Evolutionary conservation across 53 echinoderm and acorn worm species (phyloP), one percentile per base, ranked within the genome.

Genomic region (Temnopleurus reevesii): DNA sequence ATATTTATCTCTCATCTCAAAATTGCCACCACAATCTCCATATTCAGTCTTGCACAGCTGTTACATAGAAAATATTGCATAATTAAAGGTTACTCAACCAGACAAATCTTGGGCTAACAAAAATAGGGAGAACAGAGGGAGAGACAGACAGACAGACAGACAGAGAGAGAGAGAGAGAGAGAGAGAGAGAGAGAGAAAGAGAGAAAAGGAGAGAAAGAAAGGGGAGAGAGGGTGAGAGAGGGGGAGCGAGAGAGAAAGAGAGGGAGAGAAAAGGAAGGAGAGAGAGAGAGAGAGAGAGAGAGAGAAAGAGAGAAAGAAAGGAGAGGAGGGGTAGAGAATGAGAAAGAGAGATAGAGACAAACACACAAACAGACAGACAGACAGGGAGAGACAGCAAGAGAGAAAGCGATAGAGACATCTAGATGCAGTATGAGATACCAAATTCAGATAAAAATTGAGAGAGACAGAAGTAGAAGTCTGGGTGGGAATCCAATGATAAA

Each of bases 1-100:
- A n/a, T n/a, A n/a, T n/a, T n/a, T n/a, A n/a, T n/a, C n/a, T 33
- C 63, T 63, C 33, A 63, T 61, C 30, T 10, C 30, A 33, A 4
- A 63, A 63, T 63, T 49, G 17, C 49, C 9, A 1, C n/a, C 49
- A 49, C 49, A 33, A 71, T 41, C 41, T 41, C 49, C 24, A 79
- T 79, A 79, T 47, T 79, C 79, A 47, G 43, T 49, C 49, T 77
- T 10, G 24, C 17, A 12, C 79, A 79, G 79, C 79, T 79, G 79
- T 79, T 79, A 47, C 47, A 25, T 17, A 46, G 17, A 28, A 8
- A 23, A 23, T 12, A 17, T 59, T 59, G 59, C n/a, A 8, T 2
- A 59, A 59, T 18, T 59, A 59, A 59, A n/a, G 21, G 12, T 26
- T 51, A 15, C 15, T n/a, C 59, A 59, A 26, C n/a, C 1, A 15